Base-by-base conservation (phyloP, 2,113 vertebrate genomes). In the Mola mola region DNA sequence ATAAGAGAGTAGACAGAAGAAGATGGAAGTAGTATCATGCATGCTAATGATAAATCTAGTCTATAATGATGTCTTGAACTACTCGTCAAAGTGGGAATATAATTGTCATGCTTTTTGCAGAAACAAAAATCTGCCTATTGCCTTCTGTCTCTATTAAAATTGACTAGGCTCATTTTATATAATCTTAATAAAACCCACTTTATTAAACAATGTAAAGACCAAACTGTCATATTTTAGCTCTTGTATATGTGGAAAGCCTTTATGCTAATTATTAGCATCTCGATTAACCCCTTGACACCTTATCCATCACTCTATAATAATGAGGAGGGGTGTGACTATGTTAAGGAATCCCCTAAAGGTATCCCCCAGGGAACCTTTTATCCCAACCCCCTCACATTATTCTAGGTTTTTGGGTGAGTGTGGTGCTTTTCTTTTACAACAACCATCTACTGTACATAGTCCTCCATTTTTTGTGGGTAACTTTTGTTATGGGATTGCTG, bases 251-350 rank as follows among this genome's bases (percentile, higher is more conserved):
- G 29, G 17, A 61, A 56, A 44, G 61, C 31, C 40, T 61, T 20
- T 26, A 15, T 44, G 25, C 60, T 77, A 56, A 73, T 69, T 29
- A 70, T 66, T 66, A 71, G 61, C 56, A 26, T 66, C 69, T 66
- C 69, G 69, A 78, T 81, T 81, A 81, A 81, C 74, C 74, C 65
- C 34, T 34, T 2, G 28, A 52, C 29, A 15, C 57, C 46, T 19
- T 51, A 68, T 62, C 49, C 65, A 33, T 36, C 21, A 29, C 5
- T 21, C 56, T 24, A 24, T 61, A 55, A 55, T 68, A 72, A 65
- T 0, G 8, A 71, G 48, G 2, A 11, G 36, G 33, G 72, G 55
- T 1, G 19, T 34, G 49, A 57, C 60, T 53, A 55, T 46, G 66
- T 5, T 7, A 29, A 2, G n/a, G n/a, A n/a, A n/a, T n/a, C n/a